A percentile compares a stretch with the other conserved stretches of the same genome.
Conservation (phyloP, 2,888 invertebrate genomes). For the Dione vanillae region DNA sequence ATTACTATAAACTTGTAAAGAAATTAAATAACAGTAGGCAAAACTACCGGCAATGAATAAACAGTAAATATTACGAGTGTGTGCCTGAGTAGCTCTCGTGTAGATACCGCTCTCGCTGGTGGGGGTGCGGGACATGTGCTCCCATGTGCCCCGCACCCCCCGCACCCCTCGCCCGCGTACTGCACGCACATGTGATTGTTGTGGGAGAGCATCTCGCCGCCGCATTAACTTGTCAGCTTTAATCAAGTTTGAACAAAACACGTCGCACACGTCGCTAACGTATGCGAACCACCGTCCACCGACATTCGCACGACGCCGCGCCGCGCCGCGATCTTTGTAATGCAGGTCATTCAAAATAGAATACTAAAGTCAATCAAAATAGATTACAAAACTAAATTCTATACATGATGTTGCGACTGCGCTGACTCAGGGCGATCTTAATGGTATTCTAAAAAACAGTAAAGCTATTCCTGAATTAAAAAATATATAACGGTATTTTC, state of each 20-base stretch:
- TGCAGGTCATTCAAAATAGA: slow-evolving; percentile 29
- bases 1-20: not conserved
- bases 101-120: not conserved
- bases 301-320: not conserved
- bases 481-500: not conserved
- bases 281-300: not conserved
- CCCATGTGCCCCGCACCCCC: not conserved
- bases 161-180: not conserved
- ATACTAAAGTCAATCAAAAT: slow-evolving; percentile 6
- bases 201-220: slow-evolving; percentile 31
- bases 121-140: not conserved
- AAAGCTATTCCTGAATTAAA: too few relatives aligned
- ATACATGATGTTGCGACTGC: not conserved
- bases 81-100: not conserved
- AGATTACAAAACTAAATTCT: not conserved
- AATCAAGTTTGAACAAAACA: slow-evolving; percentile 29
- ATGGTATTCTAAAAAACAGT: too few relatives aligned
- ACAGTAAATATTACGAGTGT: not conserved
- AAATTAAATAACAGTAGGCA: not conserved
- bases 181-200: slow-evolving; percentile 16
- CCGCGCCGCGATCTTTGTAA: not conserved
- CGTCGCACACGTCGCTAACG: not conserved
- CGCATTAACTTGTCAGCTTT: slow-evolving; percentile 28
- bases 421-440: not conserved
- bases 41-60: not conserved